Conservation (phyloP, 2,888 invertebrate species). For the Rhagium mordax region DNA sequence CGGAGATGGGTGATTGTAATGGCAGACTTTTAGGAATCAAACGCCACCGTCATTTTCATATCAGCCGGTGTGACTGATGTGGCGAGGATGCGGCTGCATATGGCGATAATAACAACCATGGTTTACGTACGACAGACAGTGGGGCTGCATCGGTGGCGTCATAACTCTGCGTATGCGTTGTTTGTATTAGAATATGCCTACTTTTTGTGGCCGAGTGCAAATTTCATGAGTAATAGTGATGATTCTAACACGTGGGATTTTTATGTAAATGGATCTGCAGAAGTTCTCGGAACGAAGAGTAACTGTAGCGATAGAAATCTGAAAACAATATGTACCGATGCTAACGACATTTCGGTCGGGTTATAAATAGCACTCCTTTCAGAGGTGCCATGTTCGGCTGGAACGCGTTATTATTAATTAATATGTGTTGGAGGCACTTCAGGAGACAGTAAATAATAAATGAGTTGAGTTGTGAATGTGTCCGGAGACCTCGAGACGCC, state of each 20-base stretch:
- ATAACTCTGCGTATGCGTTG: background rate
- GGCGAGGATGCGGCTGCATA: background rate
- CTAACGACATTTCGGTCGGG: background rate
- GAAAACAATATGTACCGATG: background rate
- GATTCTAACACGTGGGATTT: background rate
- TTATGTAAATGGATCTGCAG: background rate
- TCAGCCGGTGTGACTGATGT: background rate
- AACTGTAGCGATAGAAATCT: background rate
- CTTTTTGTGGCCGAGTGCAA: background rate
- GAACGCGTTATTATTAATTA: background rate
- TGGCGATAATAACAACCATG: background rate
- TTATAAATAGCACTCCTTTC: background rate
- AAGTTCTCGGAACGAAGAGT: background rate
- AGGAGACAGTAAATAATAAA: background rate
- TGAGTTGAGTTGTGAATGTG: no score
- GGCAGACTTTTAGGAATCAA: slow-evolving; percentile 3
- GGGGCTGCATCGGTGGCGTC: background rate
- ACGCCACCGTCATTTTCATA: background rate
- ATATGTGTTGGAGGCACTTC: background rate
- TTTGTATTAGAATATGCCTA: background rate
- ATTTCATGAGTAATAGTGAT: background rate
- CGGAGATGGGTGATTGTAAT: background rate
- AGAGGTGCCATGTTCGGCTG: background rate
- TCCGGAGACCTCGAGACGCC: no score
- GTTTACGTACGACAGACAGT: background rate